These are phyloP conservation scores for Lepus americanus DNA, from an alignment of 2,113 vertebrate genomes.

Conservation along the genomic window DNA sequence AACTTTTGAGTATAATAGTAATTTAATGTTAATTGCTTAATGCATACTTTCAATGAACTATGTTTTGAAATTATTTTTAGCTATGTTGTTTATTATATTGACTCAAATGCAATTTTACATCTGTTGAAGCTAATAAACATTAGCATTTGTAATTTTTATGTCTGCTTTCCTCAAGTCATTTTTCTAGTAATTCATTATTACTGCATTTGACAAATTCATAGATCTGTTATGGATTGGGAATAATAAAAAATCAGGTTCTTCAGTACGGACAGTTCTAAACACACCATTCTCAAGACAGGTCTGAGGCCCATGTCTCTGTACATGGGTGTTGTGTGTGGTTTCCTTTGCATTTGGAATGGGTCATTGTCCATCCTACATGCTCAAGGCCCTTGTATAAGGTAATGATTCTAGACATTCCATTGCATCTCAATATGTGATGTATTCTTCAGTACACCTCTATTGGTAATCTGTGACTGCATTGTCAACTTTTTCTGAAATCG, in stretches of 20 bases:
- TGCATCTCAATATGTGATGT: background rate
- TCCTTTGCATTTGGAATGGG: background rate
- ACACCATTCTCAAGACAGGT: background rate
- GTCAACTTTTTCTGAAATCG: slow-evolving; percentile 37
- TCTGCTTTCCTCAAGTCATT: background rate
- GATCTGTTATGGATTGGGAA: background rate
- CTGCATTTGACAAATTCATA: background rate
- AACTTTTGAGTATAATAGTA: background rate
- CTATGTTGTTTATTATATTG: background rate
- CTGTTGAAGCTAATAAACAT: background rate
- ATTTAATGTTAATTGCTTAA: background rate
- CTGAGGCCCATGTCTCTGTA: background rate
- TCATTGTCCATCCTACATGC: background rate
- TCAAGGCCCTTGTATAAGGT: background rate
- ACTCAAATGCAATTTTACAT: background rate
- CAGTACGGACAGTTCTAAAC: background rate
- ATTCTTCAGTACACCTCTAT: background rate
- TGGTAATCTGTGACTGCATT: background rate
- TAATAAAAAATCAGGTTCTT: background rate
- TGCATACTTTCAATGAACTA: background rate
- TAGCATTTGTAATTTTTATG: background rate
- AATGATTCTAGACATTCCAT: background rate
- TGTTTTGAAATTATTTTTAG: slow-evolving; percentile 1
- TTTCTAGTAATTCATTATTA: background rate
- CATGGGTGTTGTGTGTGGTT: background rate